Base-by-base conservation (phyloP, 2,888 invertebrate species). In the Himalopsyche anomala region DNA sequence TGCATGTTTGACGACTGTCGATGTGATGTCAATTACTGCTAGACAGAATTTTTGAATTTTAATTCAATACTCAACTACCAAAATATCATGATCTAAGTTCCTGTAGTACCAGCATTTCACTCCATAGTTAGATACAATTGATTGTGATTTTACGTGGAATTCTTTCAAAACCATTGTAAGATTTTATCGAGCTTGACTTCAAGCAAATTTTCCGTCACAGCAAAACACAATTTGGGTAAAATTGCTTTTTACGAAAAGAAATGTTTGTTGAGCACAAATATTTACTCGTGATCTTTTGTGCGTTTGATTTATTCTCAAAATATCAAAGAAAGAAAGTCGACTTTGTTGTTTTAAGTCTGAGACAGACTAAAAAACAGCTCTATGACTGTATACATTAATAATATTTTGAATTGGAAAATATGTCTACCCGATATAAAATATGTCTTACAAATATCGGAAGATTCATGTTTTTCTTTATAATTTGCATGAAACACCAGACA, bases 221-320 rank as follows among this genome's bases (percentile, higher is more conserved):
- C 62, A 19, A 9, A 62, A 62, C 62, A 62, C 62, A 62, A 62
- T 62, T 62, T 19, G 28, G 15, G 19, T 51, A 62, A 62, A 62
- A 62, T 62, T 62, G 62, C 62, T 62, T 62, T 51, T 62, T 9
- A 28, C 62, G 62, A 62, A 62, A 28, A 62, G 56, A 62, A 62
- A n/a, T 62, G 19, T 62, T 62, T 62, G 62, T 62, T 8, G 28
- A 19, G 62, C 6, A 11, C 62, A 62, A 62, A 62, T 28, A 19
- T 62, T 62, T 62, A 19, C 62, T 28, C 19, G 28, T 3, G 62
- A 62, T 62, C 62, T 62, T 62, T 62, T 62, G 62, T 62, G 62
- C 62, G 62, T 62, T 62, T 62, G 62, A 62, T 62, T 62, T 62
- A 62, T 62, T 62, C 62, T 62, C 62, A 62, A 62, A 62, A 62